Conservation (phyloP, 2,888 invertebrate genomes). For the Drosophila differens region DNA sequence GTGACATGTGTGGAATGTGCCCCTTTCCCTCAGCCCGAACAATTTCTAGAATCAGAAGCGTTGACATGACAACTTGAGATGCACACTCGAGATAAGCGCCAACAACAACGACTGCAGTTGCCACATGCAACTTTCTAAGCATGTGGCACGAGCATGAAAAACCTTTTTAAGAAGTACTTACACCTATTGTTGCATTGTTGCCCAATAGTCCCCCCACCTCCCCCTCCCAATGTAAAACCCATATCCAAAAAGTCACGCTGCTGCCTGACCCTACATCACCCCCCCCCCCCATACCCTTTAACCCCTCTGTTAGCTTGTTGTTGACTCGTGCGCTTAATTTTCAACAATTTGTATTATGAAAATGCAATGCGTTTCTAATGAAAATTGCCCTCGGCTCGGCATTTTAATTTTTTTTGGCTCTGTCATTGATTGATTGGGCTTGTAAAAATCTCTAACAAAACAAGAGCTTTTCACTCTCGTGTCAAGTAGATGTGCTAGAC, state of each 20-base stretch:
- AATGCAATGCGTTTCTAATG: conserved; percentile 71
- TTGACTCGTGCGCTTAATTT: conserved; percentile 79
- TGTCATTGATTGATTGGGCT: conserved; percentile 84
- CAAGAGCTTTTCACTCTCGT: conserved; percentile 70
- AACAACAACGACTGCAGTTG: conserved; percentile 28
- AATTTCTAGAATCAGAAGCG: conserved; percentile 80
- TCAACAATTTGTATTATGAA: conserved; percentile 76
- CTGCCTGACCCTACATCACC: conserved; percentile 34
- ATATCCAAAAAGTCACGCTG: conserved; percentile 56
- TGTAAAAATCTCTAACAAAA: conserved; percentile 48
- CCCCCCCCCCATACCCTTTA: neutral
- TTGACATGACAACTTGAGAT: conserved; percentile 84
- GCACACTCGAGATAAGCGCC: conserved; percentile 66
- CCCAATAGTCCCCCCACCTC: conserved; percentile 20
- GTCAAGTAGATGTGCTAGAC: conserved; percentile 42
- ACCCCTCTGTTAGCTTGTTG: conserved; percentile 56
- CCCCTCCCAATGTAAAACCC: conserved; percentile 21
- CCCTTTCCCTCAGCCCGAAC: conserved; percentile 19
- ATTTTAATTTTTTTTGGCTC: conserved; percentile 18
- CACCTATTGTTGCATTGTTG: conserved; percentile 37
- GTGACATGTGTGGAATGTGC: conserved; percentile 59
- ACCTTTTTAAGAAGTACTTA: conserved; percentile 67
- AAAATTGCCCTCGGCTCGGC: conserved; percentile 50
- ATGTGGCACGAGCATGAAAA: conserved; percentile 79
- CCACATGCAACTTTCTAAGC: conserved; percentile 67